Conservation (phyloP, 92 coral and sea anemone genomes). For the Porites cylindrica region DNA sequence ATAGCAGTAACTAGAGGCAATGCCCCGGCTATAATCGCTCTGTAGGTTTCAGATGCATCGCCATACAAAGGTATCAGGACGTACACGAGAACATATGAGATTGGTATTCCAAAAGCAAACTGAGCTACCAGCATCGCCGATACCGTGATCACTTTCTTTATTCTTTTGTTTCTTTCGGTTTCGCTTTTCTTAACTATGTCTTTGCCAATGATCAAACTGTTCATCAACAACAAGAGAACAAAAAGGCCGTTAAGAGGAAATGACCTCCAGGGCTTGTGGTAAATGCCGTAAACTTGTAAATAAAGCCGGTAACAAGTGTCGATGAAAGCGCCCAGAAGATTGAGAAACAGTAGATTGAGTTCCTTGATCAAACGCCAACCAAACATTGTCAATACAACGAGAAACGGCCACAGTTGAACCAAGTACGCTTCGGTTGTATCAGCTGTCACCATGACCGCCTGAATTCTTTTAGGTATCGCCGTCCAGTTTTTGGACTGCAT, state of each 20-base stretch:
- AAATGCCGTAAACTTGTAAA: conserved; percentile 58
- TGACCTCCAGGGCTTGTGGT: conserved; percentile 60
- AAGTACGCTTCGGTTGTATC: conserved; percentile 51
- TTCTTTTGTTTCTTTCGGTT: background rate
- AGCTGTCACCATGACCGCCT: conserved; percentile 54
- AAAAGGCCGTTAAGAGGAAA: conserved; percentile 55
- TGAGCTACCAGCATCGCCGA: conserved; percentile 46
- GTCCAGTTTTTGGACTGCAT: conserved; percentile 15
- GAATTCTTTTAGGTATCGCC: conserved; percentile 38
- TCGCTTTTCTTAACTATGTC: conserved; percentile 14
- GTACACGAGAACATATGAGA: conserved; percentile 8
- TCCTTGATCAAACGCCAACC: conserved; percentile 60
- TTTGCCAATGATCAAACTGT: conserved; percentile 53
- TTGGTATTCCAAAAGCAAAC: conserved; percentile 47
- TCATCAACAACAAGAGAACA: conserved; percentile 35
- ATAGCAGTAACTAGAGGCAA: conserved; percentile 44
- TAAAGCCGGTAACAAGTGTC: conserved; percentile 61
- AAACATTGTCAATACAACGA: conserved; percentile 35
- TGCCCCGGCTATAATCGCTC: conserved; percentile 14
- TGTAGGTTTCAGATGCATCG: background rate
- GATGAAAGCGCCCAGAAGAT: conserved; percentile 61
- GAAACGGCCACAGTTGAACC: conserved; percentile 57
- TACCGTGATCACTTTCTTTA: conserved; percentile 23
- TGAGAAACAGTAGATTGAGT: conserved; percentile 54
- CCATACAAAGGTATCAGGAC: conserved; percentile 2